Base-by-base conservation (phyloP, 2,888 invertebrate genomes). In the Caenorhabditis doughertyi region DNA sequence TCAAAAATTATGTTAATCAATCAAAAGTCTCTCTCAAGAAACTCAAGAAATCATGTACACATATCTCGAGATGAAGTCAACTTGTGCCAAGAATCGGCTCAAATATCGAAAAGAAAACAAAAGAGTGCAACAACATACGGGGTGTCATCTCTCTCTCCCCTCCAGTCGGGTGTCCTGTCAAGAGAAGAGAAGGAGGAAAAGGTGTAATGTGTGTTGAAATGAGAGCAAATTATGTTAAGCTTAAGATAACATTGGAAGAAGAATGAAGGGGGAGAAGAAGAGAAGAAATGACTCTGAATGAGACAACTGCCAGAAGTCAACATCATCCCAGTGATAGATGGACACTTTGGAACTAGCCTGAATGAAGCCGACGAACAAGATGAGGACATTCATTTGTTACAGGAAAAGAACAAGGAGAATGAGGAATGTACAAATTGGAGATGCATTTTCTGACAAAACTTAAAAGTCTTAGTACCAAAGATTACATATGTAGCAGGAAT, bases 211-310 rank as follows among this genome's bases (percentile, higher is more conserved):
- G 77, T 79, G 77, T 79, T 55, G 70, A 70, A 70, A 72, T 72
- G 79, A 73, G 72, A 79, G 79, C 79, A 79, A 79, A 79, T 79
- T 79, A 79, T 79, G 79, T 79, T 79, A 79, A 65, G 80, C 73
- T 81, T 80, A 84, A 84, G 84, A 84, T 84, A 84, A 84, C 84
- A 84, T 84, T 84, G 83, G 29, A 29, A n/a, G 67, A 55, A 49
- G 74, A 79, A 64, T 67, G 58, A 51, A 68, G 44, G 25, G 60
- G 32, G n/a, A n/a, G n/a, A n/a, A n/a, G n/a, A 51, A 23, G 35
- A 9, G 35, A 35, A 35, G 35, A 42, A 18, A 47, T 47, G 44
- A 47, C 44, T 47, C 44, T 55, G 70, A 56, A 9, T 35, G 62
- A 53, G 79, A 79, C 79, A 83, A 83, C 79, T 70, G 82, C 27